These are phyloP conservation scores for Uromys caudimaculatus DNA, from an alignment of 2,797 vertebrate species.

Conservation along the genomic window DNA sequence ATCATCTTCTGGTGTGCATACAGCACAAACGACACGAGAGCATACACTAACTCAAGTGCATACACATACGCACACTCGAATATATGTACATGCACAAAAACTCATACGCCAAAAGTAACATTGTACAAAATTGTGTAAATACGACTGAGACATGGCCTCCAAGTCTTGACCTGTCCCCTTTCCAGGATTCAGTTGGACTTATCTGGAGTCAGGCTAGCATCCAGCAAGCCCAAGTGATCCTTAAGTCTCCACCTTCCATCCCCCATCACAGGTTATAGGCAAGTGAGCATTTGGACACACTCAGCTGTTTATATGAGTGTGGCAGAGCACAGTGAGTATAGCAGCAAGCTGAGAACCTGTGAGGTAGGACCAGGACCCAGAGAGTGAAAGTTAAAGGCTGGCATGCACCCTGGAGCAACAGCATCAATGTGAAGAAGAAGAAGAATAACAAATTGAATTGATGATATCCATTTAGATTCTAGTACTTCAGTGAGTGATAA, in stretches of 20 bases:
- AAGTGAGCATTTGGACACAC: background rate
- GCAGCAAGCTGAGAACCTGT: background rate
- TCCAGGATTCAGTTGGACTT: background rate
- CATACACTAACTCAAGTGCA: background rate
- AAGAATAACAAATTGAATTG: background rate
- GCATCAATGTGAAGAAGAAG: background rate
- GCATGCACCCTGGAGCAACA: background rate
- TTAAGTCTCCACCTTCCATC: background rate
- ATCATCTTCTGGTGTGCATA: background rate
- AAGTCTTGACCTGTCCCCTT: background rate
- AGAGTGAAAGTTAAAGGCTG: background rate
- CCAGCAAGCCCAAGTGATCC: background rate
- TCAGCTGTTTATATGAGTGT: background rate
- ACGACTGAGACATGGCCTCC: background rate
- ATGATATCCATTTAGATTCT: background rate
- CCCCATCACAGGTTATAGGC: background rate
- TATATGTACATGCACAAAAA: too few species aligned
- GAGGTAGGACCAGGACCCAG: background rate
- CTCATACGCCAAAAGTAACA: background rate
- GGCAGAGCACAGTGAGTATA: background rate
- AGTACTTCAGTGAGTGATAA: background rate
- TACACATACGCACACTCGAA: background rate
- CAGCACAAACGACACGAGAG: background rate
- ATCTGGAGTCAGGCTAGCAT: background rate
- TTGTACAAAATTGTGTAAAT: background rate